Percentiles rank a stretch among this genome's conserved stretches.
Conservation (phyloP, 1,140 invertebrate genomes). For the Magallana angulata region DNA sequence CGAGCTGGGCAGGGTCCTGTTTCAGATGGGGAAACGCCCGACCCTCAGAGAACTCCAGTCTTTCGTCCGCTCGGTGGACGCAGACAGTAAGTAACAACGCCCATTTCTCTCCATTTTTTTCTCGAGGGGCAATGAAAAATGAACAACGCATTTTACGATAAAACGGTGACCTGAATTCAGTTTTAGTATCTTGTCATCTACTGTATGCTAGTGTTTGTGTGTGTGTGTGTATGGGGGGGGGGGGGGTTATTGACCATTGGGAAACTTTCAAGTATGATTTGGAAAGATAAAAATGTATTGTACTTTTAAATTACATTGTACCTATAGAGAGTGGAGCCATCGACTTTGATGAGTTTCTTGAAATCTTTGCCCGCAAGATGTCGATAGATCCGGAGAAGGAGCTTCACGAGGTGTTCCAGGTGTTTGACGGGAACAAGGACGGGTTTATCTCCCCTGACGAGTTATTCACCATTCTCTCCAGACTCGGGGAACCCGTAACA, state of each 20-base stretch:
- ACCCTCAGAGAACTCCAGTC: slow-evolving; percentile 68
- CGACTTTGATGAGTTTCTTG: slow-evolving; percentile 99
- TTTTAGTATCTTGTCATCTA: too few relatives aligned
- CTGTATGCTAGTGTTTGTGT: not conserved
- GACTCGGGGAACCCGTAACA: slow-evolving; percentile 71
- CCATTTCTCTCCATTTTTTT: not conserved
- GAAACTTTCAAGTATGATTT: too few relatives aligned
- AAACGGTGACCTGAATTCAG: too few relatives aligned
- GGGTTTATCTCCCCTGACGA: slow-evolving; percentile 83
- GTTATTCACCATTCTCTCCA: slow-evolving; percentile 70
- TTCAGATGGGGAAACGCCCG: slow-evolving; percentile 72
- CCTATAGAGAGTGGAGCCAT: slow-evolving; percentile 95
- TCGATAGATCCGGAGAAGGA: slow-evolving; percentile 99
- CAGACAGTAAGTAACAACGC: slow-evolving; percentile 68
- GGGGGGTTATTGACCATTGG: too few relatives aligned
- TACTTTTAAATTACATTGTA: slow-evolving; percentile 56
- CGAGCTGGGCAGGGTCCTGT: slow-evolving; percentile 73
- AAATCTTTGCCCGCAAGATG: slow-evolving; percentile 99
- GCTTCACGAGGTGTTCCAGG: slow-evolving; percentile 98
- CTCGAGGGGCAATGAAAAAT: not conserved
- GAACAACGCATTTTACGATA: too few relatives aligned
- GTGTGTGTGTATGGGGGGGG: too few relatives aligned
- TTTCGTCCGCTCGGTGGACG: slow-evolving; percentile 72
- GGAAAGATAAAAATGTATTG: not conserved
- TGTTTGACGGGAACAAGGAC: slow-evolving; percentile 98